Conservation (phyloP, 2,888 invertebrate genomes). For the Agrochola litura region DNA sequence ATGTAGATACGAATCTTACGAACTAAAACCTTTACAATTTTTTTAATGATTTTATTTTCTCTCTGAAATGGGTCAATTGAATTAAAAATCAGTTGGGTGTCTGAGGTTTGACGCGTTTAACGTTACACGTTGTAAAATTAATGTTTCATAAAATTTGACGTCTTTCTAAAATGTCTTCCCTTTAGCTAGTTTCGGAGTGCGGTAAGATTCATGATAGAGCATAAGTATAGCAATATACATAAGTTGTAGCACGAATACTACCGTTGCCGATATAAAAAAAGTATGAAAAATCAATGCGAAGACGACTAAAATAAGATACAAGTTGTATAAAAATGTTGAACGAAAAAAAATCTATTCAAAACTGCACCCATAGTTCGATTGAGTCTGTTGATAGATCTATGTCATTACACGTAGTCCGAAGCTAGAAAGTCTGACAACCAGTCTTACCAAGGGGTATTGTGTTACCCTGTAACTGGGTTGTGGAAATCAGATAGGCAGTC, state of each 20-base stretch:
- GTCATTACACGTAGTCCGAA: not conserved
- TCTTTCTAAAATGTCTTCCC: not conserved
- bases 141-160: not conserved
- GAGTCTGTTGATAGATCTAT: conserved; percentile 6
- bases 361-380: conserved; percentile 57
- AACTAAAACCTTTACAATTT: too few species aligned
- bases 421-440: not conserved
- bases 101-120: too few species aligned
- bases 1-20: too few species aligned
- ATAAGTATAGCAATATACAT: not conserved
- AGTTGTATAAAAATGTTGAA: conserved; percentile 36
- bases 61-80: too few species aligned
- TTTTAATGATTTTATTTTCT: too few species aligned
- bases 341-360: conserved; percentile 59
- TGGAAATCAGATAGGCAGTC: not conserved
- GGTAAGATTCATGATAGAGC: too few species aligned
- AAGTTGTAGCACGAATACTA: conserved; percentile 7
- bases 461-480: not conserved
- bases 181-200: not conserved
- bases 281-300: conserved; percentile 43
- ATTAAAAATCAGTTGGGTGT: too few species aligned
- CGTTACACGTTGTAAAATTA: too few species aligned
- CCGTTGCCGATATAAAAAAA: conserved; percentile 14
- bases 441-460: not conserved
- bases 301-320: conserved; percentile 33